Evolutionary conservation across 2,888 invertebrate species (phyloP).

Genomic region (Pristionchus maxplancki): DNA sequence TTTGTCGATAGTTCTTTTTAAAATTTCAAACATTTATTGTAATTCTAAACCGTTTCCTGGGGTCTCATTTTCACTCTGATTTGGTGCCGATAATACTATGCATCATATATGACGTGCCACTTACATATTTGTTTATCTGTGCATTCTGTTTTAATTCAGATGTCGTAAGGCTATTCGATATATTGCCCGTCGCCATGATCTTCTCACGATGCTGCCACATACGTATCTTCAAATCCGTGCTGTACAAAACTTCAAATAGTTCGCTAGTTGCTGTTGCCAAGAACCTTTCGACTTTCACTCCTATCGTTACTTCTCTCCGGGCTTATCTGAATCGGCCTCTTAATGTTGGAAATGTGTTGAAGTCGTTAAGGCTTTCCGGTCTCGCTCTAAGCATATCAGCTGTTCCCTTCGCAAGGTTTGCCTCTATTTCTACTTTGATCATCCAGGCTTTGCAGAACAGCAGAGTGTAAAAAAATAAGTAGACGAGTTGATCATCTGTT

Average conservation of each 20-base stretch:
- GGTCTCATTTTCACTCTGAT: too few relatives aligned
- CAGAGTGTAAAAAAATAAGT: not conserved
- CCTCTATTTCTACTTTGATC: not conserved
- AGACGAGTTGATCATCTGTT: conserved; percentile 13
- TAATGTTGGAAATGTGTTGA: not conserved
- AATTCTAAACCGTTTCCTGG: too few relatives aligned
- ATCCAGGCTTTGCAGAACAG: not conserved
- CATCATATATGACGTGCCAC: too few relatives aligned
- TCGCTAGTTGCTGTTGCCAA: conserved; percentile 5
- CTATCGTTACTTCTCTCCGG: not conserved
- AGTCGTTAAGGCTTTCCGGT: not conserved
- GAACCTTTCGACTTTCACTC: not conserved
- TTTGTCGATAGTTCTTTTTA: too few relatives aligned
- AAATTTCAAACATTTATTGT: too few relatives aligned
- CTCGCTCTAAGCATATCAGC: conserved; percentile 8
- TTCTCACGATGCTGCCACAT: conserved; percentile 26
- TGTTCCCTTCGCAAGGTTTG: conserved; percentile 31
- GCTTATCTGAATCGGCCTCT: not conserved
- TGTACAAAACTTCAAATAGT: not conserved
- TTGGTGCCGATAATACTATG: too few relatives aligned
- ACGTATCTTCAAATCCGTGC: not conserved
- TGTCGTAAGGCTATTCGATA: not conserved
- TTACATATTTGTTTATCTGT: too few relatives aligned
- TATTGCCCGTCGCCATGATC: not conserved
- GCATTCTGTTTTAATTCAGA: not conserved